These are phyloP conservation scores for Harmothoe impar DNA, from an alignment of 2,888 invertebrate genomes.

Conservation along the genomic window DNA sequence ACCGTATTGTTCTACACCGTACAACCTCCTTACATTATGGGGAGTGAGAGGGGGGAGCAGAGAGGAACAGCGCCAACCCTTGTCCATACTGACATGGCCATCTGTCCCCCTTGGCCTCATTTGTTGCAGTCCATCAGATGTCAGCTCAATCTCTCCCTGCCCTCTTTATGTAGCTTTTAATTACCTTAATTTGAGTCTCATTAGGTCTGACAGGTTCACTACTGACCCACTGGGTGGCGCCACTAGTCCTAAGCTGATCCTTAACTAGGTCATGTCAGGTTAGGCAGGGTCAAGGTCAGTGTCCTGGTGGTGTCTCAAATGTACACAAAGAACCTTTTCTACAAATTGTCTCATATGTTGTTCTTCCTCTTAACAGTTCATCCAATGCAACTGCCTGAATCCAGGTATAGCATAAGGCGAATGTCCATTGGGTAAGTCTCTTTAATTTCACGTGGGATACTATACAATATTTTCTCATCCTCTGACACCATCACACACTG, in stretches of 20 bases:
- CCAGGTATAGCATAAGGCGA: too few species aligned
- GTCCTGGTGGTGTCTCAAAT: neutral
- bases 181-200: constrained; percentile 51
- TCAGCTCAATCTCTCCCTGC: neutral
- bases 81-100: neutral
- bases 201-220: constrained; percentile 31
- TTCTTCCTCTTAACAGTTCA: neutral
- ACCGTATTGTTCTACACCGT: too few species aligned
- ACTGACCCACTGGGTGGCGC: neutral
- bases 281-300: constrained; percentile 1
- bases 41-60: too few species aligned
- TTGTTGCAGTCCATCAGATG: constrained; percentile 3
- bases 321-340: neutral
- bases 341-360: neutral
- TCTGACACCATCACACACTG: too few species aligned
- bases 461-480: too few species aligned
- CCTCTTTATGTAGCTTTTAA: constrained; percentile 23
- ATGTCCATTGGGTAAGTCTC: too few species aligned
- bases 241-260: neutral
- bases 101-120: neutral
- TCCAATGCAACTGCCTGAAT: too few species aligned
- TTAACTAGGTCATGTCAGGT: constrained; percentile 24
- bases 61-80: too few species aligned
- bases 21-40: too few species aligned
- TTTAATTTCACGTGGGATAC: too few species aligned